Conservation (phyloP, 2,113 vertebrate species). For the Lagenorhynchus albirostris region DNA sequence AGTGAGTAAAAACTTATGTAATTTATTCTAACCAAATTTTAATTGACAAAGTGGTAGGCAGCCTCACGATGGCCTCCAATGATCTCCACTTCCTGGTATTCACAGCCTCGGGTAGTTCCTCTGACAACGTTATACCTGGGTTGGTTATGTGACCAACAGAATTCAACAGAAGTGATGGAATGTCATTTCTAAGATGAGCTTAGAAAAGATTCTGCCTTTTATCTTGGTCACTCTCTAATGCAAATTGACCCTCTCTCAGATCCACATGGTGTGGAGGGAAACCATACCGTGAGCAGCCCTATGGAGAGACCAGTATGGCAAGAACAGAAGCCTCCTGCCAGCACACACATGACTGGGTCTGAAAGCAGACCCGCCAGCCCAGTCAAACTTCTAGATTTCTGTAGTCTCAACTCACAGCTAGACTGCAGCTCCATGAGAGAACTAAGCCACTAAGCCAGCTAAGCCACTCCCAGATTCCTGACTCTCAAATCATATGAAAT, state of each 20-base stretch:
- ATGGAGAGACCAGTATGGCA: background rate
- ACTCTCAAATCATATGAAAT: background rate
- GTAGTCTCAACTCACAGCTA: background rate
- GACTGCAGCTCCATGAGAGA: background rate
- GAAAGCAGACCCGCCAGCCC: background rate
- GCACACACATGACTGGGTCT: background rate
- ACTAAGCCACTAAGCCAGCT: background rate
- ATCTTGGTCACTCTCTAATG: background rate
- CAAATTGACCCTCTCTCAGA: background rate
- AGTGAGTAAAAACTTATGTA: background rate
- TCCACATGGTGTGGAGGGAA: background rate
- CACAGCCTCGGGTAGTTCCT: background rate
- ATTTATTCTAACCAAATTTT: background rate
- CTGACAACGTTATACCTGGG: background rate
- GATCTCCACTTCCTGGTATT: background rate
- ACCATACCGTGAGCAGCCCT: background rate
- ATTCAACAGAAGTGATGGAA: background rate
- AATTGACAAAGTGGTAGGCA: background rate
- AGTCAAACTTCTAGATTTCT: background rate
- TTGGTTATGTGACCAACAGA: background rate
- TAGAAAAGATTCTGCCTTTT: background rate
- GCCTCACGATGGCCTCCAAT: background rate
- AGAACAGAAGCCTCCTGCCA: background rate
- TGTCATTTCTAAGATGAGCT: background rate
- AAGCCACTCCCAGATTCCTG: background rate